Percentiles rank a stretch among this genome's conserved stretches.
These are phyloP conservation scores for Podarcis raffonei DNA, from an alignment of 2,113 vertebrate genomes.

Conservation along the genomic window DNA sequence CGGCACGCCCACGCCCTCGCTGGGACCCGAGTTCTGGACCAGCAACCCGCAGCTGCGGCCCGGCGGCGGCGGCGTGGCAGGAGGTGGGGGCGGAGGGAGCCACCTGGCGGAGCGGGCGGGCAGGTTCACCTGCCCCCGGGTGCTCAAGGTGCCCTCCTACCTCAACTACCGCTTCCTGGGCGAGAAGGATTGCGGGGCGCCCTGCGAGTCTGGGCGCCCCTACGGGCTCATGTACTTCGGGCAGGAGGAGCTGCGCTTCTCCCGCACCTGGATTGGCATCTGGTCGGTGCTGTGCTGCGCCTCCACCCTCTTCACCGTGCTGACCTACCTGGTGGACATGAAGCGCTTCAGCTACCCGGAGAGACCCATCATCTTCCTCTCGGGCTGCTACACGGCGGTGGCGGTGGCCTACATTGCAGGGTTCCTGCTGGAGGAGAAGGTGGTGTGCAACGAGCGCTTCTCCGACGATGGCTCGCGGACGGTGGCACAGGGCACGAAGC, in stretches of 20 bases:
- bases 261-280: slow-evolving; percentile 93
- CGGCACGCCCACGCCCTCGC: slow-evolving; percentile 76
- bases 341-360: slow-evolving; percentile 95
- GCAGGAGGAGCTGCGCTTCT: slow-evolving; percentile 90
- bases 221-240: slow-evolving; percentile 94
- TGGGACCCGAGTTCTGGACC: slow-evolving; percentile 79
- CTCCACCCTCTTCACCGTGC: slow-evolving; percentile 92
- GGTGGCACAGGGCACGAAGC: slow-evolving; percentile 93
- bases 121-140: slow-evolving; percentile 86
- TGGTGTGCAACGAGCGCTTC: slow-evolving; percentile 92
- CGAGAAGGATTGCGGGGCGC: slow-evolving; percentile 91
- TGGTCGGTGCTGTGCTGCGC: slow-evolving; percentile 94
- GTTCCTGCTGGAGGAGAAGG: slow-evolving; percentile 90
- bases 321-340: slow-evolving; percentile 97
- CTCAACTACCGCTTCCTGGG: slow-evolving; percentile 94
- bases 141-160: slow-evolving; percentile 88
- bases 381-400: slow-evolving; percentile 93
- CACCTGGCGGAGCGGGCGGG: slow-evolving; percentile 62
- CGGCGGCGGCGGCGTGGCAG: slow-evolving; percentile 33
- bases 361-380: slow-evolving; percentile 94
- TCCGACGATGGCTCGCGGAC: slow-evolving; percentile 87
- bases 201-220: slow-evolving; percentile 85
- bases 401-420: slow-evolving; percentile 92
- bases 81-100: slow-evolving; percentile 40
- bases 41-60: slow-evolving; percentile 75